A percentile compares a stretch with the other conserved stretches of the same genome.
Evolutionary conservation across 2,888 invertebrate species (phyloP).

Genomic region (Drosophila birchii): DNA sequence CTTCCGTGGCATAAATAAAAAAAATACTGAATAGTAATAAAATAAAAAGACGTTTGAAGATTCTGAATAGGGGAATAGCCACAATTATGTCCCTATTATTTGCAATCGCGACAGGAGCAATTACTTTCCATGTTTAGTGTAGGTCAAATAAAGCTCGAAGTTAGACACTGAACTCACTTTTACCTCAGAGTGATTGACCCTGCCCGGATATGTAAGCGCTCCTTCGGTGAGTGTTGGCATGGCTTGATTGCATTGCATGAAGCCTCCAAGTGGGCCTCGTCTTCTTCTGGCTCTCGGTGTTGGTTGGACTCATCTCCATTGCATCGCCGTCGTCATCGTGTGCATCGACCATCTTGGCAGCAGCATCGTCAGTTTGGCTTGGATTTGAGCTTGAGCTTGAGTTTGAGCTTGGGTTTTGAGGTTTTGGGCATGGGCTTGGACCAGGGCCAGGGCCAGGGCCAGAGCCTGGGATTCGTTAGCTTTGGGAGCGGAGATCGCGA

Average conservation of each 20-base stretch:
- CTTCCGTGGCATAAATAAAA: not conserved
- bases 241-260: slow-evolving; percentile 68
- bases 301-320: slow-evolving; percentile 38
- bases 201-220: slow-evolving; percentile 12
- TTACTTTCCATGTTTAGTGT: not conserved
- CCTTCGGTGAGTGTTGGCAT: slow-evolving; percentile 46
- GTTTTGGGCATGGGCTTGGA: slow-evolving; percentile 8
- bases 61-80: not conserved
- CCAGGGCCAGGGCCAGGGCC: slow-evolving; percentile 4
- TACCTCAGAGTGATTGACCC: slow-evolving; percentile 14
- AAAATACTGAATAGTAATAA: not conserved
- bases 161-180: not conserved
- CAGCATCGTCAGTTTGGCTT: slow-evolving; percentile 67
- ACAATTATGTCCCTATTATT: not conserved
- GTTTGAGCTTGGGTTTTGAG: slow-evolving; percentile 55
- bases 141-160: not conserved
- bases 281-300: slow-evolving; percentile 35
- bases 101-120: not conserved
- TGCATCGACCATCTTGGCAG: slow-evolving; percentile 78
- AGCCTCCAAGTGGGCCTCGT: slow-evolving; percentile 23
- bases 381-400: slow-evolving; percentile 9
- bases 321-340: slow-evolving; percentile 40
- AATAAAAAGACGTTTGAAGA: not conserved
- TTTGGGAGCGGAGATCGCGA: slow-evolving; percentile 63
- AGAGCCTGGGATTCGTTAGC: slow-evolving; percentile 70